Base-by-base conservation (phyloP, 2,797 vertebrate genomes). In the Pelobates cultripes region DNA sequence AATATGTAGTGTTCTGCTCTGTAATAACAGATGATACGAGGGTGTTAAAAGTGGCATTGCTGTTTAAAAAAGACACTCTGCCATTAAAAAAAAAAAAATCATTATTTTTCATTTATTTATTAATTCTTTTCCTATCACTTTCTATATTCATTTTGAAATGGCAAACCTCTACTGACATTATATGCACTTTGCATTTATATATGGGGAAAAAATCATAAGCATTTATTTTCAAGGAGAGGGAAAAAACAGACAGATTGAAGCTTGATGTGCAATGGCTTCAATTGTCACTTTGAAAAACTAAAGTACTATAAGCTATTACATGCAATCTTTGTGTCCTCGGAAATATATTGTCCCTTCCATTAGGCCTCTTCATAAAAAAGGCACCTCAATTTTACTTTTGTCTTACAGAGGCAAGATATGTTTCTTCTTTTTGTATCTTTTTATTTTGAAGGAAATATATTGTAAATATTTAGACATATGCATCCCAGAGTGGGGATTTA, bases 11-110 rank as follows among this genome's bases (percentile, higher is more conserved):
- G 51, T 41, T 66, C 81, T 70, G 63, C 76, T 63, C 40, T 70
- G 28, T 44, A 43, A 43, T 55, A 76, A 57, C 82, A 84, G 82
- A 84, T 75, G 82, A 84, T 84, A 8, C 71, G 82, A 55, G 82
- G 82, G 82, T 75, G 82, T 28, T 44, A 41, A 75, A 28, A 69
- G 67, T 57, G 12, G 42, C 17, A 10, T 40, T 45, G 17, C 4
- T 45, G 28, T 40, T 73, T 57, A 10, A 43, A 4, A 13, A 63
- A 70, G 64, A 55, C 63, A 28, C 28, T 28, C 28, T 28, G 28
- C 28, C 28, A 28, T 28, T 28, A 1, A 28, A 28, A 28, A 69
- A 28, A 28, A 28, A 2, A 28, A 77, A 72, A 41, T 10, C 9
- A 44, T 57, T 44, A 45, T 51, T 51, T 6, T 66, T 66, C 40